phyloP scores from a whole-genome alignment of 2,113 vertebrate genomes.

The Asarcornis scutulata region DNA sequence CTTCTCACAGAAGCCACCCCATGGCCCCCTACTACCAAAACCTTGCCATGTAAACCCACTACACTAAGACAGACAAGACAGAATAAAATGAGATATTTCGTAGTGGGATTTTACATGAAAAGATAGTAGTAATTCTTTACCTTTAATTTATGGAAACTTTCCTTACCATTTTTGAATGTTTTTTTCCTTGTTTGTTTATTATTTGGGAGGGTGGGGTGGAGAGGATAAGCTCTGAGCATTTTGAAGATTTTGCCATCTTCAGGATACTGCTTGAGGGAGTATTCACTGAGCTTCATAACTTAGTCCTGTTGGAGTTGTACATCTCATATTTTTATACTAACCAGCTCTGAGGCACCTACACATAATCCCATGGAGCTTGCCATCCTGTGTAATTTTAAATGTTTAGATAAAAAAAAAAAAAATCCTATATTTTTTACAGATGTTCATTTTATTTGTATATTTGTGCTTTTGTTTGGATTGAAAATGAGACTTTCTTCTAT shows the following conservation, averaged over 20 bases:
- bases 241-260: neutral
- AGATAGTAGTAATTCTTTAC: neutral
- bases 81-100: conserved; percentile 25
- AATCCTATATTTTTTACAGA: neutral
- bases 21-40: too few species aligned
- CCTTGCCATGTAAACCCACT: too few species aligned
- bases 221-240: neutral
- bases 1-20: too few species aligned
- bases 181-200: neutral
- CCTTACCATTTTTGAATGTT: neutral
- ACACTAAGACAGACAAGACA: neutral
- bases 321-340: neutral
- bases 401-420: neutral
- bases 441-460: neutral
- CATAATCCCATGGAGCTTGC: neutral
- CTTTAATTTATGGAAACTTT: neutral
- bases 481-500: neutral
- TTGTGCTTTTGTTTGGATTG: neutral
- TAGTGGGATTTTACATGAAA: neutral
- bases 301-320: neutral
- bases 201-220: too few species aligned
- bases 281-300: neutral
- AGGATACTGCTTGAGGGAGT: neutral
- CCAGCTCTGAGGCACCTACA: neutral
- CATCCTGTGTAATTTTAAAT: neutral